Evolutionary conservation across 2,113 vertebrate genomes (phyloP), one percentile per base, ranked within the genome.

Genomic region (Amphiprion ocellaris): DNA sequence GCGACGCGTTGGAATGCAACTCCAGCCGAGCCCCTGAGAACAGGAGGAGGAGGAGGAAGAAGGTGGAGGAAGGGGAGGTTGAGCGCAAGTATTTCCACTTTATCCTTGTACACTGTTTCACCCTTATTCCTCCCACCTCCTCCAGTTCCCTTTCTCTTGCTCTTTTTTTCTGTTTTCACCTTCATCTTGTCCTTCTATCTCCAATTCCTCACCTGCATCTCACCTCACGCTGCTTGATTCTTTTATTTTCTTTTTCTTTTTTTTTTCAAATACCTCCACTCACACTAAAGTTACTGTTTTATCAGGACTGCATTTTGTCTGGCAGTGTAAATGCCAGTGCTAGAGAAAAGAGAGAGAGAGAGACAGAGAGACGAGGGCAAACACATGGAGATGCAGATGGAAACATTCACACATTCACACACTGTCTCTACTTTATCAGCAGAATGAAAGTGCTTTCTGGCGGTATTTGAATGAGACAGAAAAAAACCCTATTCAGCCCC

Each of bases 381-480:
- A 89, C 83, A 90, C 86, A 89, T 61, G 41, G 77, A 81, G 68
- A 85, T 84, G 73, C 75, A 87, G 69, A 82, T 68, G 76, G 66
- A 85, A 71, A 67, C 82, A 65, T 37, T 46, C 15, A 69, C 69
- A 10, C 58, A 75, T 59, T 62, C 69, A 58, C 82, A 61, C 69
- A 49, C 62, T 69, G 82, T 75, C 80, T 78, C 68, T 89, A 91
- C 88, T 84, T 89, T 83, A 89, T 88, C 88, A 91, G 89, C 88
- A 94, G 93, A 94, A 94, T 93, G 91, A 94, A 94, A 94, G 85
- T 94, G 94, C 93, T 92, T 93, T 94, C 88, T 91, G 88, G 89
- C 87, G 87, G 79, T 94, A 93, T 94, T 94, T 95, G 91, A 94
- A 93, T 93, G 88, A 91, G 89, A 87, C 87, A 90, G 88, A 37